Base-by-base conservation (phyloP, 1,140 invertebrate genomes). In the Drosophila micromelanica region DNA sequence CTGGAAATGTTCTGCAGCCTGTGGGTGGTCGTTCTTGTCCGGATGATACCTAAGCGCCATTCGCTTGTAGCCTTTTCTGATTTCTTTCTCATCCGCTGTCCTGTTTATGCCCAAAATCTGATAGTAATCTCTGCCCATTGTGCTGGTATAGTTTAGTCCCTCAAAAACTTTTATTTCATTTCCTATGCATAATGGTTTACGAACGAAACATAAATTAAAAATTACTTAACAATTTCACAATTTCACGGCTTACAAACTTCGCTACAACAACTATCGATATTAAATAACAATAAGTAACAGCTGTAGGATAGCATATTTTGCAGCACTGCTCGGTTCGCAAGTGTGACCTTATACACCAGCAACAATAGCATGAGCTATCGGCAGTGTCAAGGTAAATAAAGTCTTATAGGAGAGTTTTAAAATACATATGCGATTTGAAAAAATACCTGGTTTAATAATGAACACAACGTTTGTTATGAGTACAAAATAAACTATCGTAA, bases 31-130 rank as follows among this genome's bases (percentile, higher is more conserved):
- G 12, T 85, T 85, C 40, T 85, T 85, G 38, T 85, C 81, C 2
- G 81, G 81, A 63, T 85, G 81, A 23, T 85, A 85, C 12, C 62
- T 73, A 1, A 85, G 65, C 3, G 81, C 81, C 81, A 87, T 86
- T 42, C 62, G 78, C 5, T 70, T 73, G 52, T 87, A 85, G 1
- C 69, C 81, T 48, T 71, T 80, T 38, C 57, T 80, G 1, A 85
- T 69, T 17, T 85, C 81, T 1, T 74, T 73, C 13, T 35, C 46
- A 35, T 51, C 62, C 23, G 81, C 81, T 2, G 64, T 78, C 17
- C 49, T 70, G 20, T 64, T 56, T 0, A 86, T 70, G 43, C 74
- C 81, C 9, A 86, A 32, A 57, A 86, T 72, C 9, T 65, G 13
- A 52, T 86, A 86, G 54, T 81, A 86, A 32, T 86, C 65, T 42